phyloP scores from a whole-genome alignment of 2,888 invertebrate genomes.

The Willowsia nigromaculata region DNA sequence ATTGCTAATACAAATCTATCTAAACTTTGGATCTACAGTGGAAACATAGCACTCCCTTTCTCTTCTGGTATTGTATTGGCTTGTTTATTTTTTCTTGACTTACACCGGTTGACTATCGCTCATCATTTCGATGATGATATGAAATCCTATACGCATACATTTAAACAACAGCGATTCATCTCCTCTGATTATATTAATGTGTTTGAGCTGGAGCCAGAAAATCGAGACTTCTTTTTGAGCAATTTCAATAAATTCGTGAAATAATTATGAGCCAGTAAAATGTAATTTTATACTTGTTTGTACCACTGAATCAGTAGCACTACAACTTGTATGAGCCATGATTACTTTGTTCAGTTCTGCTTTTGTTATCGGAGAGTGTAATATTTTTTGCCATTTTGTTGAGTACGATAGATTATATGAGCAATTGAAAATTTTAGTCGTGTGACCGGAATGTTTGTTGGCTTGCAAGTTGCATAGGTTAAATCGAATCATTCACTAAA shows the following conservation, averaged over 20 bases:
- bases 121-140: not conserved
- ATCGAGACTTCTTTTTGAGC: conserved; percentile 27
- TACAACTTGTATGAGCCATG: not conserved
- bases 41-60: not conserved
- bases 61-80: not conserved
- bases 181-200: not conserved
- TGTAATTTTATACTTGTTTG: conserved; percentile 1
- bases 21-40: too few species aligned
- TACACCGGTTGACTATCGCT: not conserved
- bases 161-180: not conserved
- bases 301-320: not conserved
- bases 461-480: not conserved
- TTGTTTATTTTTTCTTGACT: not conserved
- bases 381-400: not conserved
- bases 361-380: not conserved
- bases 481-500: not conserved
- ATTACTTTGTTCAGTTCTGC: not conserved
- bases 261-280: conserved; percentile 46
- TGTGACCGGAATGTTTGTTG: not conserved
- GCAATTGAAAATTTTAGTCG: not conserved
- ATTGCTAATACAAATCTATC: not conserved
- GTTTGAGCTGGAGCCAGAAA: conserved; percentile 50
- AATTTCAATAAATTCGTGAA: conserved; percentile 44
- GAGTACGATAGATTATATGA: not conserved
- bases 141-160: not conserved